Percentiles rank a stretch among this genome's conserved stretches.
These are phyloP conservation scores for Empis stercorea DNA, from an alignment of 2,888 invertebrate genomes.

Conservation along the genomic window DNA sequence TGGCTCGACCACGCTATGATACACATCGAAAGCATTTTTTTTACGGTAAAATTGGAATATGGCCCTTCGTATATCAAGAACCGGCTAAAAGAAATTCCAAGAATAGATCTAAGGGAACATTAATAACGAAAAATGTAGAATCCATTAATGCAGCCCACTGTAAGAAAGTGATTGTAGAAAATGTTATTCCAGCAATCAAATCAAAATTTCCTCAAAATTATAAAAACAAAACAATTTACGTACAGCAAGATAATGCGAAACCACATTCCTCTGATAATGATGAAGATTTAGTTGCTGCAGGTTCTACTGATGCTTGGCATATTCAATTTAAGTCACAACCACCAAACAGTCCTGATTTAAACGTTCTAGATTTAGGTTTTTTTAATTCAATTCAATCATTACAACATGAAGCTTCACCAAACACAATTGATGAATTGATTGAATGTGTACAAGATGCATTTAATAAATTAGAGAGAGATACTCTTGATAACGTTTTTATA, in stretches of 20 bases:
- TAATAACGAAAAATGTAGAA: not conserved
- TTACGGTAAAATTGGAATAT: too few species aligned
- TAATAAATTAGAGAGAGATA: too few species aligned
- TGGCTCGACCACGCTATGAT: too few species aligned
- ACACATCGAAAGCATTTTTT: too few species aligned
- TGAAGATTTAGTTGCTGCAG: not conserved
- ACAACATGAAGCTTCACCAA: too few species aligned
- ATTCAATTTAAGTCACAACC: slow-evolving; percentile 2
- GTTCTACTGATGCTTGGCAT: slow-evolving; percentile 1
- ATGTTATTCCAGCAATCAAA: slow-evolving; percentile 5
- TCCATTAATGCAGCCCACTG: not conserved
- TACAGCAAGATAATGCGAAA: slow-evolving; percentile 3
- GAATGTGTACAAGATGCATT: too few species aligned
- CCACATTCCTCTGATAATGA: slow-evolving; percentile 1
- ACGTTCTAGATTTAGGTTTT: slow-evolving; percentile 2
- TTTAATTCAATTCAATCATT: slow-evolving; percentile 1
- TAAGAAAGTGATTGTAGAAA: not conserved
- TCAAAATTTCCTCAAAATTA: slow-evolving; percentile 1
- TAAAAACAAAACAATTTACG: slow-evolving; percentile 2
- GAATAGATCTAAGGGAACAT: not conserved
- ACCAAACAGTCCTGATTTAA: slow-evolving; percentile 3
- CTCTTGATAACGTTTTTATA: too few species aligned
- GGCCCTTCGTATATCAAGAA: not conserved
- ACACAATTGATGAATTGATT: too few species aligned
- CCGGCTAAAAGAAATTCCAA: not conserved